These are phyloP conservation scores for Chaetodon auriga DNA, from an alignment of 2,113 vertebrate genomes.

Conservation along the genomic window DNA sequence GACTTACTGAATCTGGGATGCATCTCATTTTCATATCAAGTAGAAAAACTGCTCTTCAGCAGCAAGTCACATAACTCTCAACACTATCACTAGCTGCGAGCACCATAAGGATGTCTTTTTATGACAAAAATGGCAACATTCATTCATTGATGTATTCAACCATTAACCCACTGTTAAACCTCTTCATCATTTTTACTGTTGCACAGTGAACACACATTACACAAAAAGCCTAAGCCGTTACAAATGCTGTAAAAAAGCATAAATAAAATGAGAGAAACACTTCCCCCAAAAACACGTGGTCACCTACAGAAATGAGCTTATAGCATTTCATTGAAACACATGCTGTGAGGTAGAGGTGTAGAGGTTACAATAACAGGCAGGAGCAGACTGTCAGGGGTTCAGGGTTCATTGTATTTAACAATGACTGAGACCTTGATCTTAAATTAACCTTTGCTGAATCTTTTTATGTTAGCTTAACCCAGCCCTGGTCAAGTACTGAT, in stretches of 20 bases:
- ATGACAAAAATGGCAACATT: not conserved
- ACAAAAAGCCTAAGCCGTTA: not conserved
- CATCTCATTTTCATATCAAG: constrained; percentile 21
- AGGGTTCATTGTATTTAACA: not conserved
- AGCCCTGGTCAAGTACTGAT: not conserved
- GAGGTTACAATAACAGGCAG: not conserved
- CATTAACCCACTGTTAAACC: not conserved
- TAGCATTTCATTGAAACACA: not conserved
- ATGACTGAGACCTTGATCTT: not conserved
- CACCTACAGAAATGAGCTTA: not conserved
- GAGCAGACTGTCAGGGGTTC: too few relatives aligned
- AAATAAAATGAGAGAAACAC: not conserved
- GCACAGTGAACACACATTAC: not conserved
- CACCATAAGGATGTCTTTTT: not conserved
- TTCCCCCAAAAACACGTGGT: not conserved
- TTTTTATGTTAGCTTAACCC: too few relatives aligned
- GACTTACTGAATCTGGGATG: constrained; percentile 23
- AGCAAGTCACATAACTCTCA: constrained; percentile 2
- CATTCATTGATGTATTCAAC: not conserved
- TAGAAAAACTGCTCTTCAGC: not conserved
- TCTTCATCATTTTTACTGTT: not conserved
- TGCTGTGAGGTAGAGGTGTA: not conserved
- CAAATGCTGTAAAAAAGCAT: not conserved
- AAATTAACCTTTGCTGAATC: too few relatives aligned
- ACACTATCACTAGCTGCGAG: not conserved